Evolutionary conservation across 2,797 vertebrate genomes (phyloP).

Genomic region (Benthosema pterotum): DNA sequence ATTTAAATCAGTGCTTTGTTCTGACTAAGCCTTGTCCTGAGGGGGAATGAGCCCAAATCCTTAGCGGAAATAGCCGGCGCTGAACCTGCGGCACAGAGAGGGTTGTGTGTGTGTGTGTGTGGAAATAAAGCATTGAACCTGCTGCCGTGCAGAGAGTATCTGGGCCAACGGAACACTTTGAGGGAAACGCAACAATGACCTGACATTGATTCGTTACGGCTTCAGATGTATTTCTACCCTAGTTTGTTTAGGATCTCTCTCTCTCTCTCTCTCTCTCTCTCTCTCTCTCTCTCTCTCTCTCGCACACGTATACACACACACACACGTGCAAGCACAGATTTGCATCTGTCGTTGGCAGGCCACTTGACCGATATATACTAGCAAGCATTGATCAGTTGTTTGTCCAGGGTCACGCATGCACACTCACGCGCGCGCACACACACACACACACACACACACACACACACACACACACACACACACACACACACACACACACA

Average conservation of each 20-base stretch:
- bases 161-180: conserved; percentile 48
- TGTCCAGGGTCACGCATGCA: no score
- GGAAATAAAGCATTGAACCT: conserved; percentile 57
- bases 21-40: conserved; percentile 37
- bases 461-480: no score
- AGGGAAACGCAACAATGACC: conserved; percentile 42
- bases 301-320: not conserved
- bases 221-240: conserved; percentile 10
- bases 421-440: no score
- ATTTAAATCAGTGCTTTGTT: conserved; percentile 52
- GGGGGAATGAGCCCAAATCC: conserved; percentile 46
- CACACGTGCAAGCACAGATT: not conserved
- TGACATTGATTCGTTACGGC: conserved; percentile 55
- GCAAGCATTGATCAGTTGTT: no score
- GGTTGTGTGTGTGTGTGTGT: conserved; percentile 7
- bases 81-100: conserved; percentile 49
- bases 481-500: no score
- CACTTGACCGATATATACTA: no score
- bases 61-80: conserved; percentile 50
- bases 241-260: not conserved
- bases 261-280: not conserved
- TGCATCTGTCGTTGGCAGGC: no score
- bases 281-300: not conserved
- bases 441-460: no score
- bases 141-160: conserved; percentile 45